Evolutionary conservation across 2,113 vertebrate species (phyloP).

Genomic region (Uria lomvia): DNA sequence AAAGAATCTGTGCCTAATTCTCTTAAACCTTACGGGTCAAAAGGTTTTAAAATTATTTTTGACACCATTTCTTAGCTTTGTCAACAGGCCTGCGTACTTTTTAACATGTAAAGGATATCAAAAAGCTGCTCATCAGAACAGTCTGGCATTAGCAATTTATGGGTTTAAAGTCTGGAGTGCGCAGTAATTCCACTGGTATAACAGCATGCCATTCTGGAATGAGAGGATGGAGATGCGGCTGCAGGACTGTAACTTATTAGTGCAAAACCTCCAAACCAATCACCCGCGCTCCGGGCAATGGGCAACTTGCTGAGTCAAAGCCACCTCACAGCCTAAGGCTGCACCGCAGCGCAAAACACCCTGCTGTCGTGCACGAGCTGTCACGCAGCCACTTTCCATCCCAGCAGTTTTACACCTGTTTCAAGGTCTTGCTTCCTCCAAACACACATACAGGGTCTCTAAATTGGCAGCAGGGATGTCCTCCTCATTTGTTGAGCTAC

Average conservation of each 20-base stretch:
- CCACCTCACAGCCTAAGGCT: background rate
- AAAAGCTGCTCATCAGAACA: conserved; percentile 61
- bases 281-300: background rate
- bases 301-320: background rate
- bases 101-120: conserved; percentile 78
- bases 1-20: conserved; percentile 90
- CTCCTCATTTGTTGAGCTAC: background rate
- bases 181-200: background rate
- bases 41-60: conserved; percentile 94
- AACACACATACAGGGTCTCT: rapidly evolving
- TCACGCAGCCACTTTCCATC: background rate
- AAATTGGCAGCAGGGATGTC: background rate
- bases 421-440: background rate
- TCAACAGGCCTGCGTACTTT: conserved; percentile 85
- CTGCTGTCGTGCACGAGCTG: rapidly evolving
- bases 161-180: conserved; percentile 33
- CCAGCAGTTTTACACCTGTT: background rate
- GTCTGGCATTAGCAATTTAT: conserved; percentile 65
- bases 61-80: conserved; percentile 89
- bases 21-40: conserved; percentile 93
- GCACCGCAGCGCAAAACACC: rapidly evolving
- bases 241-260: background rate
- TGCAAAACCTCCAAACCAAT: background rate
- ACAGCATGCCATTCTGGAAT: background rate
- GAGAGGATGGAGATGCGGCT: background rate